These are phyloP conservation scores for Anisognathus igniventris DNA, from an alignment of 2,797 vertebrate genomes.

Conservation along the genomic window DNA sequence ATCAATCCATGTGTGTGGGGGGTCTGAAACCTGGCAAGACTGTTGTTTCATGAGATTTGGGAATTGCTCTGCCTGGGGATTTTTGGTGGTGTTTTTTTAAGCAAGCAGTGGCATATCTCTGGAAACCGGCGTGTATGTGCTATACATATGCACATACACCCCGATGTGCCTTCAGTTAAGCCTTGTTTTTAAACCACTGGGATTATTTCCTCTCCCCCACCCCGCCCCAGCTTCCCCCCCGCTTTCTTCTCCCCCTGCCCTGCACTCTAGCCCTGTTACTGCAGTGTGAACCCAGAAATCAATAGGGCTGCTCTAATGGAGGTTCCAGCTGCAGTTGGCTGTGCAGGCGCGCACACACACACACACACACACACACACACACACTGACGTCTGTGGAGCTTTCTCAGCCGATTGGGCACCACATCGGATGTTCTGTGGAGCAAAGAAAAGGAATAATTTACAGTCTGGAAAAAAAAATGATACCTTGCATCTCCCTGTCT, in stretches of 20 bases:
- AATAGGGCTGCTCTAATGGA: constrained; percentile 75
- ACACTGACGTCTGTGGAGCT: constrained; percentile 74
- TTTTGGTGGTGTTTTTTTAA: not conserved
- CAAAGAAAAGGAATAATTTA: constrained; percentile 74
- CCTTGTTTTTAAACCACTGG: not conserved
- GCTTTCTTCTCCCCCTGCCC: not conserved
- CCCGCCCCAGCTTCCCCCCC: rapidly evolving
- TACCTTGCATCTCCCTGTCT: constrained; percentile 61
- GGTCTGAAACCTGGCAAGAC: not conserved
- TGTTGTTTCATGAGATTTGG: not conserved
- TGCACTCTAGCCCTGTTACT: constrained; percentile 53
- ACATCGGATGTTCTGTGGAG: constrained; percentile 82
- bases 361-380: not conserved
- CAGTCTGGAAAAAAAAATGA: constrained; percentile 41
- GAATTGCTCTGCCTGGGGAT: not conserved
- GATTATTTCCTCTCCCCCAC: not conserved
- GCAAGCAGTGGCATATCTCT: not conserved
- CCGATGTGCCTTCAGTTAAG: not conserved
- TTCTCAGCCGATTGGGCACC: constrained; percentile 77
- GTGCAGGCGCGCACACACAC: not conserved
- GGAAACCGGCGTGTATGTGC: not conserved
- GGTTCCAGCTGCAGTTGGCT: constrained; percentile 66
- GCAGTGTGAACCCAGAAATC: constrained; percentile 75
- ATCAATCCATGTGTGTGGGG: not conserved
- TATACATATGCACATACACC: not conserved